Percentiles rank a stretch among this genome's conserved stretches.
Evolutionary conservation across 2,797 vertebrate species (phyloP).

Genomic region (Tapera naevia): DNA sequence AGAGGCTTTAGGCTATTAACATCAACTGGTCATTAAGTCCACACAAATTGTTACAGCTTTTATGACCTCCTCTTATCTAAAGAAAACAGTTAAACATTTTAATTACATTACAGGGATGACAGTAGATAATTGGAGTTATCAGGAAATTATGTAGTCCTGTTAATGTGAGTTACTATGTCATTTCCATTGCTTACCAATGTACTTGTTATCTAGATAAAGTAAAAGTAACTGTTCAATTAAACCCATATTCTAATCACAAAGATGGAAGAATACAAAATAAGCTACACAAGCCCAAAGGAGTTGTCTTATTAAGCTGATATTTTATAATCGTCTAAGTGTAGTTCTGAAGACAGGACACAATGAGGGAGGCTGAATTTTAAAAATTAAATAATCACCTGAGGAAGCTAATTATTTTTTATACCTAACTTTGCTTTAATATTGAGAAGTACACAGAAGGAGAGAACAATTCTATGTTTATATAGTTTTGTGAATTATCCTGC

Average conservation of each 20-base stretch:
- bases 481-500: neutral
- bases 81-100: slow-evolving; percentile 71
- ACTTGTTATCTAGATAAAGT: slow-evolving; percentile 29
- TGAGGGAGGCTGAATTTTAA: neutral
- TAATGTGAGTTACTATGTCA: slow-evolving; percentile 59
- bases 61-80: slow-evolving; percentile 64
- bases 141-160: slow-evolving; percentile 48
- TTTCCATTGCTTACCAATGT: slow-evolving; percentile 53
- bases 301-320: neutral
- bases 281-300: neutral
- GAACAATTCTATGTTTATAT: neutral
- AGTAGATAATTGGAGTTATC: slow-evolving; percentile 67
- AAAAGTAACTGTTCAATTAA: slow-evolving; percentile 13
- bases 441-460: neutral
- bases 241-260: neutral
- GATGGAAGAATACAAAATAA: neutral
- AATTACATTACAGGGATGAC: slow-evolving; percentile 59
- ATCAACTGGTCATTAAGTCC: slow-evolving; percentile 63
- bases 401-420: neutral
- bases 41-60: slow-evolving; percentile 62
- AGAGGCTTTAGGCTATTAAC: slow-evolving; percentile 44
- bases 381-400: neutral
- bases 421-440: neutral
- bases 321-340: neutral
- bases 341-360: neutral